A percentile compares a stretch with the other conserved stretches of the same genome.
Conservation (phyloP, 2,113 vertebrate species). For the Rhinoderma darwinii region DNA sequence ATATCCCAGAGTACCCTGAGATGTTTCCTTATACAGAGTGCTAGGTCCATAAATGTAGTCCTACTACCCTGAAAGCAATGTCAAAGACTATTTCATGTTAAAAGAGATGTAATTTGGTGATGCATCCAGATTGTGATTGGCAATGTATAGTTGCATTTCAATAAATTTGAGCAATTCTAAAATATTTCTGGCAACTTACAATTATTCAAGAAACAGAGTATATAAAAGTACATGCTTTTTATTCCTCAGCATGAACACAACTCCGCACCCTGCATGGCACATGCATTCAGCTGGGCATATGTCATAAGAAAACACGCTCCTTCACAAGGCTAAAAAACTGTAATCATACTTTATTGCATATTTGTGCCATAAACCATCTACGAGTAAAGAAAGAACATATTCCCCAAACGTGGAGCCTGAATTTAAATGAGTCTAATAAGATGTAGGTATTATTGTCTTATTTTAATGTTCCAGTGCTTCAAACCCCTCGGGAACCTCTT, state of each 20-base stretch:
- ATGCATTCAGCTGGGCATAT: not conserved
- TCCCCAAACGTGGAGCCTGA: slow-evolving; percentile 42
- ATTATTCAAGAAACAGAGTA: too few species aligned
- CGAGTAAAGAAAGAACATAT: slow-evolving; percentile 41
- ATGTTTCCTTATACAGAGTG: not conserved
- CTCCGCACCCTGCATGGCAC: not conserved
- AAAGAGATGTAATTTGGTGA: too few species aligned
- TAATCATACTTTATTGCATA: slow-evolving; percentile 54
- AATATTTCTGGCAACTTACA: not conserved
- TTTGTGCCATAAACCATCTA: slow-evolving; percentile 47
- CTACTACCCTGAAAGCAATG: not conserved
- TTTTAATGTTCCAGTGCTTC: slow-evolving; percentile 57
- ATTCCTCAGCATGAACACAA: not conserved
- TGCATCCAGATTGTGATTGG: too few species aligned
- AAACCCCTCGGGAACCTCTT: slow-evolving; percentile 51
- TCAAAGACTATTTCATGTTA: too few species aligned
- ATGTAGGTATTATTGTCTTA: slow-evolving; percentile 61
- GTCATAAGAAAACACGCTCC: not conserved
- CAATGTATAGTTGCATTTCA: too few species aligned
- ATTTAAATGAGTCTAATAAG: slow-evolving; percentile 59
- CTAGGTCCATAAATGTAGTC: not conserved
- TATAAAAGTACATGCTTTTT: not conserved
- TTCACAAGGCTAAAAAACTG: not conserved
- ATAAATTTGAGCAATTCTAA: too few species aligned
- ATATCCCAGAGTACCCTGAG: not conserved